Conservation (phyloP, 2,797 vertebrate genomes). For the Botia almorhae region DNA sequence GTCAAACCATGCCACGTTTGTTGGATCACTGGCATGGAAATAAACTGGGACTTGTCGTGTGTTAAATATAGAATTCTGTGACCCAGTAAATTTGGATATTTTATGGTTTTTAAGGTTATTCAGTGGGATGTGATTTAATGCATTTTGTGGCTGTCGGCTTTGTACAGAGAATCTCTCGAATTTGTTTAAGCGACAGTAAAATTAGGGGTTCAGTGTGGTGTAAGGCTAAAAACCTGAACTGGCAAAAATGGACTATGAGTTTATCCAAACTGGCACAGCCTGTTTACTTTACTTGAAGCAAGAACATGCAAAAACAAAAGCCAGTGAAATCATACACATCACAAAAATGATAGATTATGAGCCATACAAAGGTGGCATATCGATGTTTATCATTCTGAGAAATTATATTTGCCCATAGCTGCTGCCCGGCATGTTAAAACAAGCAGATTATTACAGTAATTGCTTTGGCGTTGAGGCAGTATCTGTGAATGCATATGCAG, state of each 20-base stretch:
- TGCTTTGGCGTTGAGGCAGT: background rate
- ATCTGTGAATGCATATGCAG: background rate
- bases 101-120: background rate
- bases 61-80: constrained; percentile 35
- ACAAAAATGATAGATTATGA: background rate
- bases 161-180: background rate
- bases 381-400: background rate
- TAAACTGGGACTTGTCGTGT: constrained; percentile 5
- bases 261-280: background rate
- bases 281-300: background rate
- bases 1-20: constrained; percentile 40
- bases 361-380: too few relatives aligned
- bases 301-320: background rate
- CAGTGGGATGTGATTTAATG: background rate
- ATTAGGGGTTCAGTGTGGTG: background rate
- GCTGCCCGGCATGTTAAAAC: background rate
- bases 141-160: background rate
- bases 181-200: background rate
- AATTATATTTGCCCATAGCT: background rate
- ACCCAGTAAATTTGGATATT: background rate
- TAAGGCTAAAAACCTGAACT: background rate
- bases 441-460: background rate
- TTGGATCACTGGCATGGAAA: background rate
- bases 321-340: too few relatives aligned
- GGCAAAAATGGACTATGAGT: background rate